Percentiles rank a stretch among this genome's conserved stretches.
These are phyloP conservation scores for Gobiocypris rarus DNA, from an alignment of 2,113 vertebrate species.

Conservation along the genomic window DNA sequence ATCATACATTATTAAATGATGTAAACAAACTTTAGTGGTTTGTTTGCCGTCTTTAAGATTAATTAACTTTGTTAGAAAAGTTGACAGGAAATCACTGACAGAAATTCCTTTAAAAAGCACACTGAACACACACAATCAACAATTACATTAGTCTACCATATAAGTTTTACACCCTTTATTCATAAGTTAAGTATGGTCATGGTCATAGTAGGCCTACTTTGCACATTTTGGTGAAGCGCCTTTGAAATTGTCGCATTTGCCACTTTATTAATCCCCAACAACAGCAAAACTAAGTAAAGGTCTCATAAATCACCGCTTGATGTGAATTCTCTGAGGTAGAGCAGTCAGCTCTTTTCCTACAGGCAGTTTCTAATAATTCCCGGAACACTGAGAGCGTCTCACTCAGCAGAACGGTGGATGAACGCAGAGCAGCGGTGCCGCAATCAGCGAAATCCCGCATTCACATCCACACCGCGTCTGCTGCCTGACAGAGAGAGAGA, in stretches of 20 bases:
- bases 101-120: background rate
- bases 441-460: constrained; percentile 58
- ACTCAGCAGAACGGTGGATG: constrained; percentile 53
- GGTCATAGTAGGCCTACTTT: background rate
- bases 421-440: constrained; percentile 38
- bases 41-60: background rate
- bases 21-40: background rate
- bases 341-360: constrained; percentile 41
- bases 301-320: constrained; percentile 25
- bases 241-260: background rate
- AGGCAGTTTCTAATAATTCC: constrained; percentile 41
- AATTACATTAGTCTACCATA: background rate
- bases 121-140: background rate
- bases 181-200: background rate
- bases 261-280: constrained; percentile 14
- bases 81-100: background rate
- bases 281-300: constrained; percentile 3
- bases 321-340: background rate
- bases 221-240: background rate
- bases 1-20: background rate
- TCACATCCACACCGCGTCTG: constrained; percentile 33
- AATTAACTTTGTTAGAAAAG: no score
- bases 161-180: background rate
- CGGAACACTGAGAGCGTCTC: constrained; percentile 36
- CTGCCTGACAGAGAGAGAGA: background rate